Evolutionary conservation across 2,113 vertebrate species (phyloP).

Genomic region (Gorsachius goisagi): DNA sequence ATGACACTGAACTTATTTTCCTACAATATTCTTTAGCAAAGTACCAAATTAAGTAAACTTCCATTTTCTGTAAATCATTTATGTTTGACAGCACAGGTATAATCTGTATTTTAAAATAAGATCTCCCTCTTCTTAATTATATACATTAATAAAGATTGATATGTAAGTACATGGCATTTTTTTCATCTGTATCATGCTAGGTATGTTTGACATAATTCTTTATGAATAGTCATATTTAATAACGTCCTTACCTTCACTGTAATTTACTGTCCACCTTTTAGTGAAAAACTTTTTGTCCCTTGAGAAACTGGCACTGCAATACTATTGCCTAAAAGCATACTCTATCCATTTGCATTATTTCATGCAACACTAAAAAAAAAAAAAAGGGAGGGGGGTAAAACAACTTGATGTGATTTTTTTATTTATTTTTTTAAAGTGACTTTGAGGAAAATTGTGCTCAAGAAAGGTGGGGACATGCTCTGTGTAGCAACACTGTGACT

Average conservation of each 20-base stretch:
- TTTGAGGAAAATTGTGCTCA: background rate
- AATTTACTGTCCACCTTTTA: background rate
- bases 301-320: background rate
- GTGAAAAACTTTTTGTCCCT: background rate
- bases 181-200: background rate
- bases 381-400: too few relatives aligned
- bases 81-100: background rate
- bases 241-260: background rate
- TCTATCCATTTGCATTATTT: background rate
- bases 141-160: background rate
- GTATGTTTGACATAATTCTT: background rate
- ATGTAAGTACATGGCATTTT: background rate
- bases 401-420: rapidly evolving
- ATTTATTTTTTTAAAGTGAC: background rate
- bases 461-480: background rate
- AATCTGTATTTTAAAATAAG: background rate
- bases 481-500: background rate
- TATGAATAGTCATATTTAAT: background rate
- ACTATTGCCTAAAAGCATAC: background rate
- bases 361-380: background rate
- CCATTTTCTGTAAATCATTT: background rate
- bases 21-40: background rate
- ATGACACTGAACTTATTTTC: background rate
- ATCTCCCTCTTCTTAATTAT: background rate
- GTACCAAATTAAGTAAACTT: background rate